Conservation (phyloP, 2,113 vertebrate genomes). For the Butorides virescens region DNA sequence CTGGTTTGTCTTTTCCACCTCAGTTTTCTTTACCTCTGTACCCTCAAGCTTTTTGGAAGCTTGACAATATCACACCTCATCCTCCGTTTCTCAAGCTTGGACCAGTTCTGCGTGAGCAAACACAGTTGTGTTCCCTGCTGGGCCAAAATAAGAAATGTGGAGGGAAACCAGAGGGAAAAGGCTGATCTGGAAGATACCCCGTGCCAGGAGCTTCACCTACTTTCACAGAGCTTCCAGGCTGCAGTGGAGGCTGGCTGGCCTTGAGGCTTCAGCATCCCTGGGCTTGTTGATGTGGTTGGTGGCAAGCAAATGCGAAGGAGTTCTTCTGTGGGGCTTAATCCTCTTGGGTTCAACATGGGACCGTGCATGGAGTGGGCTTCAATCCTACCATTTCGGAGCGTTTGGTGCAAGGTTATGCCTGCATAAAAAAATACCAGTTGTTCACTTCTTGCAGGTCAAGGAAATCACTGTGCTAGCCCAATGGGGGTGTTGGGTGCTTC, state of each 20-base stretch:
- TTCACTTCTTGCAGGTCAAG: neutral
- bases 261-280: neutral
- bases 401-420: neutral
- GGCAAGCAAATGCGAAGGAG: neutral
- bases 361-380: accelerated
- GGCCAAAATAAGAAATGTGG: neutral
- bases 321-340: neutral
- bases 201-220: neutral
- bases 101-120: neutral
- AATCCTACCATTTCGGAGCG: neutral
- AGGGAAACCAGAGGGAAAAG: neutral
- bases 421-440: neutral
- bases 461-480: neutral
- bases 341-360: neutral
- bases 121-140: neutral
- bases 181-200: neutral
- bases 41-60: neutral
- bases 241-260: neutral
- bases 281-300: neutral
- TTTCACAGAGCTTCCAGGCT: neutral
- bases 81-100: neutral
- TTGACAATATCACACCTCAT: neutral
- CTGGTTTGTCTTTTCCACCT: neutral
- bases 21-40: neutral
- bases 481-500: neutral